Evolutionary conservation across 2,888 invertebrate species (phyloP).

Genomic region (Drosophila trichaetosa): DNA sequence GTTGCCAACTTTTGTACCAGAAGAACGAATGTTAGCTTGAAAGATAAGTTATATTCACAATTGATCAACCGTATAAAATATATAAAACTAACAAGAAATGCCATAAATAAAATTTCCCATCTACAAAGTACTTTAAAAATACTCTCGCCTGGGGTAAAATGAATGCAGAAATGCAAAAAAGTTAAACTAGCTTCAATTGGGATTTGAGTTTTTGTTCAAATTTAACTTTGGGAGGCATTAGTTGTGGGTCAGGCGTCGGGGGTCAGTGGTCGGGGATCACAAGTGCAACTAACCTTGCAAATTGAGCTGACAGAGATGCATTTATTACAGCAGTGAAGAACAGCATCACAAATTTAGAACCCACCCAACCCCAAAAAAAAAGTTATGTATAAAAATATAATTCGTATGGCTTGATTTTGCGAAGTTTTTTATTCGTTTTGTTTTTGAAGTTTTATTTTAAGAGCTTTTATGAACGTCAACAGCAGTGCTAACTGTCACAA

Average conservation of each 20-base stretch:
- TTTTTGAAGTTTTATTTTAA: not conserved
- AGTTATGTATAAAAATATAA: not conserved
- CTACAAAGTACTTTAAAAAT: not conserved
- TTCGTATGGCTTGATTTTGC: not conserved
- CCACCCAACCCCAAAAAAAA: not conserved
- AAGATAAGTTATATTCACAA: not conserved
- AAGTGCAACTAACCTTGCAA: constrained; percentile 9
- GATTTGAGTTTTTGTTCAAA: constrained; percentile 24
- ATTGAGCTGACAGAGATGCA: not conserved
- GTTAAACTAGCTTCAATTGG: constrained; percentile 16
- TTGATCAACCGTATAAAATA: not conserved
- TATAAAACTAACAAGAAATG: not conserved
- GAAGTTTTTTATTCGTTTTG: not conserved
- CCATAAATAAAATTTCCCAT: not conserved
- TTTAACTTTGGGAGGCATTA: constrained; percentile 6
- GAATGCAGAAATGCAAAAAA: constrained; percentile 13
- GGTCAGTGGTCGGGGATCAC: not conserved
- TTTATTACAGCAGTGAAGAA: constrained; percentile 7
- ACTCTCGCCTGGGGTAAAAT: not conserved
- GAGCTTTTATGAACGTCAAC: not conserved
- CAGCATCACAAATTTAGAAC: not conserved
- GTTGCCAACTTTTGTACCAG: not conserved
- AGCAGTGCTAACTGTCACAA: constrained; percentile 7
- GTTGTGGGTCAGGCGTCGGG: constrained; percentile 5
- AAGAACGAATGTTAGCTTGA: not conserved